Evolutionary conservation across 2,797 vertebrate genomes (phyloP).

Genomic region (Artibeus jamaicensis): DNA sequence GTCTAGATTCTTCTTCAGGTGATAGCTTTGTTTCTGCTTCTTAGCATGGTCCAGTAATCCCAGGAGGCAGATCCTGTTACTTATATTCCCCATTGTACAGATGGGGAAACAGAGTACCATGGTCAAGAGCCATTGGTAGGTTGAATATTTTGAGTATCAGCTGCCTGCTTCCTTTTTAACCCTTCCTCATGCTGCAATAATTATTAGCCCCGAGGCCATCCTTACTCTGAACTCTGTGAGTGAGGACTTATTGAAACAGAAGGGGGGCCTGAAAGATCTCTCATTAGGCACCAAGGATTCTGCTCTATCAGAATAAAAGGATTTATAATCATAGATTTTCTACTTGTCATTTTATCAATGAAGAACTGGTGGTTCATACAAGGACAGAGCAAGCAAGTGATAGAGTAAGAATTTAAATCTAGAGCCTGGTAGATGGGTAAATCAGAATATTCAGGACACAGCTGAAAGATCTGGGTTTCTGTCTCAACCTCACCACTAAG

Average conservation of each 20-base stretch:
- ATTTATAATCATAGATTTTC: background rate
- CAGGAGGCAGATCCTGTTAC: background rate
- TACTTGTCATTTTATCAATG: background rate
- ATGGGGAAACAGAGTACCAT: background rate
- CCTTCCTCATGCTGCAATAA: background rate
- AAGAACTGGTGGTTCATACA: background rate
- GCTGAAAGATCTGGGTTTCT: background rate
- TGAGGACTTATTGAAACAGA: background rate
- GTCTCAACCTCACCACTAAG: background rate
- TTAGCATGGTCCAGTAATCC: background rate
- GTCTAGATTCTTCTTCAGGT: background rate
- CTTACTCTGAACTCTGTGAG: background rate
- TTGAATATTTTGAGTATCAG: background rate
- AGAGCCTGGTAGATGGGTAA: background rate
- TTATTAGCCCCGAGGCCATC: background rate
- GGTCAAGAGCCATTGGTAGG: background rate
- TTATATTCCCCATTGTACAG: background rate
- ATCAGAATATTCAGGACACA: background rate
- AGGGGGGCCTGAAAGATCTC: background rate
- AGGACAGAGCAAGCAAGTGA: background rate
- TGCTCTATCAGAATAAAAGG: background rate
- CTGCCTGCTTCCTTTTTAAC: background rate
- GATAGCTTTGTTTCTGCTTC: background rate
- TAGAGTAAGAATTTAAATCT: background rate
- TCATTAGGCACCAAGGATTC: background rate